Base-by-base conservation (phyloP, 2,797 vertebrate species). In the Esox masquinongy region DNA sequence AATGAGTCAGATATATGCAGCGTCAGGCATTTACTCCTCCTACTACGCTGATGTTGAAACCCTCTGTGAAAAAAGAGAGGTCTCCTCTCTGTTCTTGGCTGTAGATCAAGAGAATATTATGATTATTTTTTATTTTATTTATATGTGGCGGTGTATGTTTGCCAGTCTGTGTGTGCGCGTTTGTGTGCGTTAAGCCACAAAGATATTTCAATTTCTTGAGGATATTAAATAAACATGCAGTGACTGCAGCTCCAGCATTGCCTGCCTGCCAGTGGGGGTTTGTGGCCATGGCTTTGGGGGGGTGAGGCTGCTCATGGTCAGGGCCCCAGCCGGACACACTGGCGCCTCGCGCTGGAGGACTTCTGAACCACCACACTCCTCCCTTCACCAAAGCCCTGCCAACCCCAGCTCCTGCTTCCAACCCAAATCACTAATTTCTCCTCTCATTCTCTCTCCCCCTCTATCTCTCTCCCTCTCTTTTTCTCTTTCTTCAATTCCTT, bases 361-460 rank as follows among this genome's bases (percentile, higher is more conserved):
- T 95, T 95, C 95, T 93, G 95, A 96, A 95, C 94, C 95, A 94
- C 95, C 95, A 94, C 95, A 95, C 93, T 92, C 92, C 93, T 95
- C 94, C 94, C 93, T 95, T 94, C 94, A 92, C 92, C 92, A 91
- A 90, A 92, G 88, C 92, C 92, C 87, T 93, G 94, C 94, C 94
- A 95, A 92, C 93, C 90, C 92, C 83, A 85, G 89, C 88, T 93
- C 89, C 79, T 82, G 88, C 88, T 91, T 89, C 91, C 88, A 90
- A 90, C 85, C 87, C 91, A 93, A 91, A 92, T 92, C 91, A 87
- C 87, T 93, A 88, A 87, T 83, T 85, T 88, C 84, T 86, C 85
- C 61, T 68, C 29, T 73, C 72, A 71, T 66, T 72, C 39, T 68
- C 74, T 74, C 24, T 71, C 49, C 77, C 74, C 74, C 77, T 66